phyloP scores from a whole-genome alignment of 2,113 vertebrate species.

The Sphaerodactylus townsendi region DNA sequence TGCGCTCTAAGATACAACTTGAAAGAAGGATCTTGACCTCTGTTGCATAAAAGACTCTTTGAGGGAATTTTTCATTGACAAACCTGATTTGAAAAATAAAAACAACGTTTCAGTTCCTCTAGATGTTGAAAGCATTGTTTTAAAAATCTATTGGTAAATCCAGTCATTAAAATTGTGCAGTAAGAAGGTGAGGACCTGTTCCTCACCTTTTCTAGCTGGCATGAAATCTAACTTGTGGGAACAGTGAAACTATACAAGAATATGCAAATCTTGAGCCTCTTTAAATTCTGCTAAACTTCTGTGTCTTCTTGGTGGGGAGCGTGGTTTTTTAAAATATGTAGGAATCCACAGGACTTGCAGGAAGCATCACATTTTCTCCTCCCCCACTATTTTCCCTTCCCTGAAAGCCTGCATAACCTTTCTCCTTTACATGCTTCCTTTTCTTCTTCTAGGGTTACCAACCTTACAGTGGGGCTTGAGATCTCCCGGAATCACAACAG shows the following conservation, averaged over 20 bases:
- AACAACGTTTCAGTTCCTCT: conserved; percentile 8
- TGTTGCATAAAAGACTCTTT: conserved; percentile 10
- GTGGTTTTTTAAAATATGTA: too few species aligned
- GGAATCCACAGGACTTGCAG: too few species aligned
- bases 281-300: neutral
- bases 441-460: too few species aligned
- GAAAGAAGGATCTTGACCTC: neutral
- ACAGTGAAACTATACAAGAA: conserved; percentile 19
- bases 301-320: neutral
- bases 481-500: too few species aligned
- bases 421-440: too few species aligned
- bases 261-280: neutral
- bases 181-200: neutral
- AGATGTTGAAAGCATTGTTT: neutral
- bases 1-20: neutral
- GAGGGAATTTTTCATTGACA: neutral
- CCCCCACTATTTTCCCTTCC: too few species aligned
- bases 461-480: too few species aligned
- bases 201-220: neutral
- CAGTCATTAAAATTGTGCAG: neutral
- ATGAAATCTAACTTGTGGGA: conserved; percentile 15
- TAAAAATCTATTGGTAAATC: conserved; percentile 9
- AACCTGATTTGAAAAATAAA: conserved; percentile 10
- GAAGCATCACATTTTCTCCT: too few species aligned
- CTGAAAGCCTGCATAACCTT: too few species aligned